These are phyloP conservation scores for Callaeas wilsoni DNA, from an alignment of 2,113 vertebrate genomes.

Conservation along the genomic window DNA sequence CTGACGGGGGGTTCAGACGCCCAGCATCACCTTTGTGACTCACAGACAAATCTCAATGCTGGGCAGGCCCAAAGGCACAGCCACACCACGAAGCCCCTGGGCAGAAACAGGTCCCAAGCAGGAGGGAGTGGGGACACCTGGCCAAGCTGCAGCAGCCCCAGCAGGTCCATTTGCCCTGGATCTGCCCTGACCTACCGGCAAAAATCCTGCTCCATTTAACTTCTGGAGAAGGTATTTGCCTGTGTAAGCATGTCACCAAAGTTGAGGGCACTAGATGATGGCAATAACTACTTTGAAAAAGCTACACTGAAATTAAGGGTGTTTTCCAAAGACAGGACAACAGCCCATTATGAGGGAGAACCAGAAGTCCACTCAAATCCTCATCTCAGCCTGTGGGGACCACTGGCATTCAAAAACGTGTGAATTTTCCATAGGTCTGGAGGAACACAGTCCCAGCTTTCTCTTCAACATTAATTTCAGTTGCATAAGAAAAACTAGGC, in stretches of 20 bases:
- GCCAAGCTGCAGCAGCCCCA: background rate
- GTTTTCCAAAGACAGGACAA: background rate
- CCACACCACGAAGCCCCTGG: background rate
- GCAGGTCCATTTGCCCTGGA: rapidly evolving
- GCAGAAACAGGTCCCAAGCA: background rate
- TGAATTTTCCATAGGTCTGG: background rate
- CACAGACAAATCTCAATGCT: background rate
- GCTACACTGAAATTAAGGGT: background rate
- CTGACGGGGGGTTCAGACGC: background rate
- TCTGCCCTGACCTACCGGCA: rapidly evolving
- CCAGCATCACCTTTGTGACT: background rate
- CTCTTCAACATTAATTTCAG: background rate
- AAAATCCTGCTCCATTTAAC: background rate
- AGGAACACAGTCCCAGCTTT: background rate
- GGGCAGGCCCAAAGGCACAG: too few relatives aligned
- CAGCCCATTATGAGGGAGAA: background rate
- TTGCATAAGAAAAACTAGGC: background rate
- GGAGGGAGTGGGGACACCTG: background rate
- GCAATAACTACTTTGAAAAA: background rate
- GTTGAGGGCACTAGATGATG: background rate
- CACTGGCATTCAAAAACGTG: rapidly evolving
- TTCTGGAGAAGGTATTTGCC: background rate
- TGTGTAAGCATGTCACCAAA: background rate
- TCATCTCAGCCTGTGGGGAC: background rate
- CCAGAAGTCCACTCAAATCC: background rate